Evolutionary conservation across 2,888 invertebrate genomes (phyloP).

Genomic region (Leptinotarsa haldemani): DNA sequence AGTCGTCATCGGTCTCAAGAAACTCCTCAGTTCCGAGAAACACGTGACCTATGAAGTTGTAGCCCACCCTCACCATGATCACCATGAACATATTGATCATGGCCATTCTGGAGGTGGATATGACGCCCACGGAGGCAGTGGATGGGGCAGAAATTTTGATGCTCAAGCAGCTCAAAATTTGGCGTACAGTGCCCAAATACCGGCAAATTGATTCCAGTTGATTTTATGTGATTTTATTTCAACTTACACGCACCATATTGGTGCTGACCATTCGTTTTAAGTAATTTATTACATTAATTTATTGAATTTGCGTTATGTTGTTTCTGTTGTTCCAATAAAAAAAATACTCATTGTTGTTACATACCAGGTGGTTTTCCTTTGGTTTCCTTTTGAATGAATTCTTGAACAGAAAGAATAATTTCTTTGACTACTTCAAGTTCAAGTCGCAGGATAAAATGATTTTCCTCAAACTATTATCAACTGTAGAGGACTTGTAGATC

Average conservation of each 20-base stretch:
- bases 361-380: conserved; percentile 4
- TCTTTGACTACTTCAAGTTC: not conserved
- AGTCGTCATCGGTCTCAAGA: conserved; percentile 84
- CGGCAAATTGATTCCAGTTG: conserved; percentile 54
- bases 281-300: conserved; percentile 52
- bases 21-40: conserved; percentile 80
- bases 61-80: conserved; percentile 76
- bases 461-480: no score
- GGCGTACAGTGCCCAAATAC: conserved; percentile 74
- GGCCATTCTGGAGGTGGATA: conserved; percentile 59
- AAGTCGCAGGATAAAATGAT: no score
- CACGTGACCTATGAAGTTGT: conserved; percentile 83
- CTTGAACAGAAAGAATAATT: not conserved
- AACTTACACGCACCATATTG: conserved; percentile 60
- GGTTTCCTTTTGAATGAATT: not conserved
- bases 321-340: conserved; percentile 39
- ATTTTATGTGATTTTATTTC: conserved; percentile 30
- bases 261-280: conserved; percentile 48
- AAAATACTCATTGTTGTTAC: conserved; percentile 39
- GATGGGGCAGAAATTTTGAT: conserved; percentile 72
- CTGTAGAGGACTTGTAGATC: no score
- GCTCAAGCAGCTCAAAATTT: conserved; percentile 69
- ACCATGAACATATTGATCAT: conserved; percentile 68
- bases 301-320: conserved; percentile 48
- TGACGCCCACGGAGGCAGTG: conserved; percentile 61